These are phyloP conservation scores for Gymnorhina tibicen DNA, from an alignment of 2,113 vertebrate species.

Conservation along the genomic window DNA sequence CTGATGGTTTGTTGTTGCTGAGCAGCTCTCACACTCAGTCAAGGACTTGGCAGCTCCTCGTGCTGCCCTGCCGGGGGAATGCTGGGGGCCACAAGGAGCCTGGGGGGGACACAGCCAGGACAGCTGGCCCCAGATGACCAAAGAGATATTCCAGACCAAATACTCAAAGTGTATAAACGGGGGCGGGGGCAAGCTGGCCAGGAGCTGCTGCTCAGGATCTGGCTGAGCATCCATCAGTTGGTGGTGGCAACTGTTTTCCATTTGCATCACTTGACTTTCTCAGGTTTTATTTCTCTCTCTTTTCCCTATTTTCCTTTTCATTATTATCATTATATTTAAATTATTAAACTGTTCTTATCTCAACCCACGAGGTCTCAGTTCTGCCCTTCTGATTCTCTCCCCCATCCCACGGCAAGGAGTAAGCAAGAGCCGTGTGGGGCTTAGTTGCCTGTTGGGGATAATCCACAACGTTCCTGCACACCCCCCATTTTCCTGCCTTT, in stretches of 20 bases:
- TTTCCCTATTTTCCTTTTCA: background rate
- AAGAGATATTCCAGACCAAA: background rate
- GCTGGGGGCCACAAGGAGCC: background rate
- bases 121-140: background rate
- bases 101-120: background rate
- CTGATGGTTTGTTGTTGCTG: background rate
- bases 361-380: rapidly evolving
- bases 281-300: background rate
- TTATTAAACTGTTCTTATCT: background rate
- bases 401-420: rapidly evolving
- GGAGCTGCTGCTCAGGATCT: background rate
- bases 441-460: background rate
- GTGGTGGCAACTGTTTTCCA: background rate
- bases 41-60: background rate
- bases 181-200: background rate
- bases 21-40: background rate
- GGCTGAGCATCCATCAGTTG: rapidly evolving
- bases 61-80: background rate
- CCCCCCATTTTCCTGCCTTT: background rate
- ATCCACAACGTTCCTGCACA: background rate
- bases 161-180: background rate
- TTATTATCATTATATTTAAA: background rate
- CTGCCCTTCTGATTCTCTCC: background rate
- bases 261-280: background rate
- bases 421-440: background rate